Evolutionary conservation across 37 sponge, comb jelly and placozoan species (phyloP).

Genomic region (Lycopodina hypogea): DNA sequence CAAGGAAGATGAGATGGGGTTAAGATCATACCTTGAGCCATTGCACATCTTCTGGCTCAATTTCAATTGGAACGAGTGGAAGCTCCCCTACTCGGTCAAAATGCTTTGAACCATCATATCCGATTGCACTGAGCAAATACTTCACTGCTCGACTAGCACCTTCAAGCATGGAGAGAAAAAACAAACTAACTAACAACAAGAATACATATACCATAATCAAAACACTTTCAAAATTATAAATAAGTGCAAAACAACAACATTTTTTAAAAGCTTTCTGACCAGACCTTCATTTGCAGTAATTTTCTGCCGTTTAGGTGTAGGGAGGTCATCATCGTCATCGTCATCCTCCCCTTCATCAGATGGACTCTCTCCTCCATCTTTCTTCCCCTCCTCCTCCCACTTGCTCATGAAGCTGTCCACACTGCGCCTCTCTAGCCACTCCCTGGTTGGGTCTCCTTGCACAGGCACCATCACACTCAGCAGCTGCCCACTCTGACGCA

Average conservation of each 20-base stretch:
- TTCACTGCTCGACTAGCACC: constrained; percentile 15
- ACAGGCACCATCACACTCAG: constrained; percentile 8
- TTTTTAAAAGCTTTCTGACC: neutral
- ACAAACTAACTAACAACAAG: too few relatives aligned
- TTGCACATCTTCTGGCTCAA: constrained; percentile 51
- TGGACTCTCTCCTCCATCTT: neutral
- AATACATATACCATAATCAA: neutral
- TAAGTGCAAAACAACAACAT: neutral
- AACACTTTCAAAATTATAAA: neutral
- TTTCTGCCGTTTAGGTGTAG: neutral
- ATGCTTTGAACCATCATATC: constrained; percentile 13
- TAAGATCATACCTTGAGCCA: constrained; percentile 33
- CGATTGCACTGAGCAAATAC: constrained; percentile 13
- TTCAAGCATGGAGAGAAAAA: neutral
- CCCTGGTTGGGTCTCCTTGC: constrained; percentile 9
- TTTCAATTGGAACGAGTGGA: constrained; percentile 22
- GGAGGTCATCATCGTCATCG: neutral
- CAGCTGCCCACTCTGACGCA: constrained; percentile 16
- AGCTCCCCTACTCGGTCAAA: neutral
- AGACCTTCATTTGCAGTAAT: neutral
- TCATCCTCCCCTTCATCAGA: neutral
- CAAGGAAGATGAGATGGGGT: neutral
- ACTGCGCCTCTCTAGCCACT: constrained; percentile 14
- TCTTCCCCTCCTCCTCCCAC: constrained; percentile 19
- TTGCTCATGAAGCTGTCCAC: constrained; percentile 27